Conservation (phyloP, 2,888 invertebrate genomes). For the Deroplatys truncata region DNA sequence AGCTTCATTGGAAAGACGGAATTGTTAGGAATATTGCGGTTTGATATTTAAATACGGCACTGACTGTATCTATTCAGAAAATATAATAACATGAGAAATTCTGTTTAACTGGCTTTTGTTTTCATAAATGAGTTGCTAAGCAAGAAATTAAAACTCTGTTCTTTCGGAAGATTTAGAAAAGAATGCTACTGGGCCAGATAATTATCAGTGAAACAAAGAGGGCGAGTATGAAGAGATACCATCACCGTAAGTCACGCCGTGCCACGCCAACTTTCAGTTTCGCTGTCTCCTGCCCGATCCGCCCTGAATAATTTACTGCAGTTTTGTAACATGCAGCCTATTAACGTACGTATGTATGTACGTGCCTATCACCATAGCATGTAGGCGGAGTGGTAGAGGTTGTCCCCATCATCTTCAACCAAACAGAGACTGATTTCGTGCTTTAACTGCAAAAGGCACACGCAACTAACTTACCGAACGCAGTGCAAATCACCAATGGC, state of each 20-base stretch:
- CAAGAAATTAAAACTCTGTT: background rate
- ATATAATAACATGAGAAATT: no score
- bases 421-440: background rate
- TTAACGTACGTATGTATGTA: background rate
- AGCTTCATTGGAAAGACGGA: no score
- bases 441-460: background rate
- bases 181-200: background rate
- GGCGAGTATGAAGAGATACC: background rate
- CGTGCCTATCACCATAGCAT: background rate
- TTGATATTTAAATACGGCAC: no score
- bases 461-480: no score
- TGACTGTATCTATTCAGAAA: no score
- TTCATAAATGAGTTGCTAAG: background rate
- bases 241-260: background rate
- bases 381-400: background rate
- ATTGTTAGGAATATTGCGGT: no score
- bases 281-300: background rate
- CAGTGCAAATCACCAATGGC: no score
- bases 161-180: background rate
- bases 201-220: background rate
- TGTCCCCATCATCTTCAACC: background rate
- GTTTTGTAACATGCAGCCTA: background rate
- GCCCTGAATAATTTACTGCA: no score
- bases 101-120: no score
- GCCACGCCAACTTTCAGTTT: background rate